Percentiles rank a stretch among this genome's conserved stretches.
These are phyloP conservation scores for Thamnophis elegans DNA, from an alignment of 2,797 vertebrate genomes.

Conservation along the genomic window DNA sequence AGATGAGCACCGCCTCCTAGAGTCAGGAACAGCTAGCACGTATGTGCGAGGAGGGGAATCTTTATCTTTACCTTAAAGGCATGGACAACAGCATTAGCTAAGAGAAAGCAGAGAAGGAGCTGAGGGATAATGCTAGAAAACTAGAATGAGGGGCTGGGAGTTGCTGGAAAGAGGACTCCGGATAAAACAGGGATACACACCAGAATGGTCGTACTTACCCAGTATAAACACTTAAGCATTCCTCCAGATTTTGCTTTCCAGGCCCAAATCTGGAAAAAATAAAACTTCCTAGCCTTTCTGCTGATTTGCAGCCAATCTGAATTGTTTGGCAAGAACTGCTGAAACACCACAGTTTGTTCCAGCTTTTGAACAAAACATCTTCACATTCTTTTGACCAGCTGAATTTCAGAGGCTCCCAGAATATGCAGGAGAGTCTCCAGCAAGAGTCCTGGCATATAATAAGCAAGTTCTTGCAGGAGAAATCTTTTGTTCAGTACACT, in stretches of 20 bases:
- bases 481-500: not conserved
- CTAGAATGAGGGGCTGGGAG: not conserved
- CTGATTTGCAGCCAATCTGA: not conserved
- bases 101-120: not conserved
- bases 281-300: not conserved
- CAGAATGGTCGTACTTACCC: not conserved
- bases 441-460: no score
- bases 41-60: no score
- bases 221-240: not conserved
- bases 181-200: not conserved
- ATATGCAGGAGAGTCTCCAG: no score
- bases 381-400: not conserved
- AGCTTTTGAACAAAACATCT: not conserved
- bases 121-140: not conserved
- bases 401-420: not conserved
- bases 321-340: not conserved
- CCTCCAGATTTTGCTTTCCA: not conserved
- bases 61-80: not conserved
- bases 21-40: no score
- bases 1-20: no score
- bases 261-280: not conserved
- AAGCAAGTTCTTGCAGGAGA: not conserved
- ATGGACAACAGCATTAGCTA: not conserved
- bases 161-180: not conserved
- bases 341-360: not conserved